Evolutionary conservation across 2,113 vertebrate species (phyloP).

Genomic region (Mesembrinibis cayennensis): DNA sequence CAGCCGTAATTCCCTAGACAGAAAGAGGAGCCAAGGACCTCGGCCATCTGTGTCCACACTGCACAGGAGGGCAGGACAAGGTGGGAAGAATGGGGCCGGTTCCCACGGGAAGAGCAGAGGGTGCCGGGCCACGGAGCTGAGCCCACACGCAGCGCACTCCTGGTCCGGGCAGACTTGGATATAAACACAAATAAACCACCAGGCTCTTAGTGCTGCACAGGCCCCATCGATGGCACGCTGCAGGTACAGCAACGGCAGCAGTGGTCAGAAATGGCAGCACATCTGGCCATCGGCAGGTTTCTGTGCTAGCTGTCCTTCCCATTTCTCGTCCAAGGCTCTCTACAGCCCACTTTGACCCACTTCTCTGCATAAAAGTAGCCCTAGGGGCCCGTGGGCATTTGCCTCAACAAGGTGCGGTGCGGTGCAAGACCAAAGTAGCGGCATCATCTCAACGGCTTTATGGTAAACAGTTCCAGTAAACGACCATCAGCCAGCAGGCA

Average conservation of each 20-base stretch:
- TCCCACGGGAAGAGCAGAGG: not conserved
- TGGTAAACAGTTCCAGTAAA: not conserved
- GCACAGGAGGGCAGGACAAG: not conserved
- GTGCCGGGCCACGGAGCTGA: not conserved
- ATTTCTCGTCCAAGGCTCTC: not conserved
- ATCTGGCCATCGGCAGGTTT: not conserved
- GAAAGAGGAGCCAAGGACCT: not conserved
- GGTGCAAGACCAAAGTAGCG: not conserved
- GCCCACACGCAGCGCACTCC: too few relatives aligned
- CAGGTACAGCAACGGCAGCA: not conserved
- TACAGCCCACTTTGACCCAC: not conserved
- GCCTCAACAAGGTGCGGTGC: not conserved
- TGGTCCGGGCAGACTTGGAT: not conserved
- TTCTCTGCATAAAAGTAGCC: not conserved
- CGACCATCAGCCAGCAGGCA: not conserved
- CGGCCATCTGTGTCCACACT: not conserved
- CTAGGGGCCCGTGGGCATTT: not conserved
- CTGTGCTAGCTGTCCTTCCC: too few relatives aligned
- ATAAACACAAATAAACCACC: not conserved
- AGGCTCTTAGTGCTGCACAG: not conserved
- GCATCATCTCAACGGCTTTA: not conserved
- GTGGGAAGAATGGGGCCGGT: not conserved
- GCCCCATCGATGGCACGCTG: not conserved
- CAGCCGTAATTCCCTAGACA: not conserved
- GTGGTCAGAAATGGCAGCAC: not conserved